Evolutionary conservation across 2,888 invertebrate genomes (phyloP), one percentile per base, ranked within the genome.

Genomic region (Mantis religiosa): DNA sequence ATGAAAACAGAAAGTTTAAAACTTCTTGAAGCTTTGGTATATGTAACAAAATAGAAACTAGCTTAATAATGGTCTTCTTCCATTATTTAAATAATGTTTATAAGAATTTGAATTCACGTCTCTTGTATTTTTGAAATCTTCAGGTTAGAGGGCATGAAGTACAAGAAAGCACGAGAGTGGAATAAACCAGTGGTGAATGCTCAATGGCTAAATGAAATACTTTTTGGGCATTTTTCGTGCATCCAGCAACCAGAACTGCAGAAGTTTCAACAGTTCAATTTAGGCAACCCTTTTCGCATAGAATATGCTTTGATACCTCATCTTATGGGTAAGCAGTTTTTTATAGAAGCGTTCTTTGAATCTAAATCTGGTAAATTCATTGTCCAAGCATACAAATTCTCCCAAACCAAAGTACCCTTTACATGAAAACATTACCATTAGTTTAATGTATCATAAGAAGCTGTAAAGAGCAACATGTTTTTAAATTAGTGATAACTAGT

Each of bases 121-220:
- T 41, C 12, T 34, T 41, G 12, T 41, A 71, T 71, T 71, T 30
- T 71, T 71, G 15, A 71, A 20, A 71, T 71, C 47, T 85, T 82
- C 91, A 97, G 97, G 91, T 95, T 96, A 0, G 98, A 98, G 90
- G 98, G 98, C 30, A 95, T 95, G 91, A 99, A 99, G 93, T 98
- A 96, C 93, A 94, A 96, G 90, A 97, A 97, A 91, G 99, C 99
- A 0, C 95, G 97, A 87, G 98, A 99, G 92, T 98, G 98, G 98
- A 96, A 96, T 91, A 96, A 97, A 82, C 97, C 98, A 1, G 96
- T 98, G 2, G 98, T 99, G 0, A 99, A 98, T 92, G 96, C 97
- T 1, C 96, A 97, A 91, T 99, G 99, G 99, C 94, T 99, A 90
- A 98, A 97, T 81, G 99, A 99, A 93, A 95, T 99, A 88, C 95